Conservation (phyloP, 2,888 invertebrate genomes). For the Drosophila cracens region DNA sequence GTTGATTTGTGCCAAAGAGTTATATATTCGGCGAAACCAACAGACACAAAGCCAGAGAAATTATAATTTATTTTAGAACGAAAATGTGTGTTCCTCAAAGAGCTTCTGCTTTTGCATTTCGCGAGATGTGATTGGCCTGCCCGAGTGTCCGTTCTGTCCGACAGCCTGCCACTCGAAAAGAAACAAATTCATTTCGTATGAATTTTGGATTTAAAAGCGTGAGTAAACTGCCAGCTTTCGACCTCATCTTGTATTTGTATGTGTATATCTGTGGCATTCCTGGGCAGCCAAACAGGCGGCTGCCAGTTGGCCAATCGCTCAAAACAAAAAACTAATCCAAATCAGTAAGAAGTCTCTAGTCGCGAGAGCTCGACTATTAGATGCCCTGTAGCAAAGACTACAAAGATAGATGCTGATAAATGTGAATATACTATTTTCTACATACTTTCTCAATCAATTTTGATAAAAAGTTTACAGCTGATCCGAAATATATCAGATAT, state of each 20-base stretch:
- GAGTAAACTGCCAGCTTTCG: slow-evolving; percentile 65
- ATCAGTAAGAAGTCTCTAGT: slow-evolving; percentile 31
- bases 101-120: slow-evolving; percentile 67
- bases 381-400: neutral
- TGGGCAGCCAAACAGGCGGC: slow-evolving; percentile 31
- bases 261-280: slow-evolving; percentile 28
- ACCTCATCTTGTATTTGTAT: neutral
- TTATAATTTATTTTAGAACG: slow-evolving; percentile 80
- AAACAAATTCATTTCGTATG: slow-evolving; percentile 67
- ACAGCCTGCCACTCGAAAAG: slow-evolving; percentile 34
- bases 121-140: slow-evolving; percentile 43
- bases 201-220: slow-evolving; percentile 69
- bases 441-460: neutral
- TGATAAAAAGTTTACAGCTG: neutral
- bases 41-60: slow-evolving; percentile 44
- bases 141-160: slow-evolving; percentile 23
- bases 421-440: neutral
- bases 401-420: neutral
- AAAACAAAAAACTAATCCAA: slow-evolving; percentile 64
- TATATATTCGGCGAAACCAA: slow-evolving; percentile 67
- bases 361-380: slow-evolving; percentile 13
- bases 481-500: neutral
- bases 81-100: slow-evolving; percentile 63
- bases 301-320: slow-evolving; percentile 16
- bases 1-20: slow-evolving; percentile 70